These are phyloP conservation scores for Diabrotica balteata DNA, from an alignment of 2,888 invertebrate genomes.

Conservation along the genomic window DNA sequence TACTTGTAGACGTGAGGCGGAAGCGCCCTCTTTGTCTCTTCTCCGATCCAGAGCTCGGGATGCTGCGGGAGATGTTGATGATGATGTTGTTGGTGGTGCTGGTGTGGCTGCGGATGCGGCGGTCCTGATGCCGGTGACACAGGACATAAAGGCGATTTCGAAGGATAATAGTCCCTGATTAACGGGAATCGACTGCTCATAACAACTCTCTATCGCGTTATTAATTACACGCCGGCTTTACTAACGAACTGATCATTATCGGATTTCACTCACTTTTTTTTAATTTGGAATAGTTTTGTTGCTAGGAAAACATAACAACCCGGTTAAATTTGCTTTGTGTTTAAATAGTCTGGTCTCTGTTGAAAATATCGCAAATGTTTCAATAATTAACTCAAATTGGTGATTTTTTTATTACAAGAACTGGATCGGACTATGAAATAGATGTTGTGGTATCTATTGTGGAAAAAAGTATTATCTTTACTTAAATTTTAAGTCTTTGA, in stretches of 20 bases:
- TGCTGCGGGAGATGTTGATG: conserved; percentile 3
- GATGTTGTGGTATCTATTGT: no score
- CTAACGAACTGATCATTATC: conserved; percentile 2
- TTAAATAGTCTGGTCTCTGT: no score
- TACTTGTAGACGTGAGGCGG: conserved; percentile 73
- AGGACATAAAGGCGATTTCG: conserved; percentile 51
- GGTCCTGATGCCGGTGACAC: conserved; percentile 46
- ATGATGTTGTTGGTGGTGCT: neutral
- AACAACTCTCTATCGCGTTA: conserved; percentile 30
- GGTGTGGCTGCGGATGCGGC: conserved; percentile 8
- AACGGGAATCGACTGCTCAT: conserved; percentile 57
- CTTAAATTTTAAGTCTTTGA: no score
- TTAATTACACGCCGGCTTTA: neutral
- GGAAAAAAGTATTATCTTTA: no score
- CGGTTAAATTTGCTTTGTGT: no score
- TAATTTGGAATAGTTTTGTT: no score
- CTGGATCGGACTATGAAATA: no score
- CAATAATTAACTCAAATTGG: no score
- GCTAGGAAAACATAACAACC: no score
- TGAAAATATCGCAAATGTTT: no score
- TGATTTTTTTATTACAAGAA: no score
- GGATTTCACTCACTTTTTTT: no score
- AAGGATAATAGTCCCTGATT: conserved; percentile 58
- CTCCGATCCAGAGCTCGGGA: conserved; percentile 67
- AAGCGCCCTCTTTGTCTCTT: conserved; percentile 69